Percentiles rank a stretch among this genome's conserved stretches.
These are phyloP conservation scores for Neoitamus cyanurus DNA, from an alignment of 2,888 invertebrate genomes.

Conservation along the genomic window DNA sequence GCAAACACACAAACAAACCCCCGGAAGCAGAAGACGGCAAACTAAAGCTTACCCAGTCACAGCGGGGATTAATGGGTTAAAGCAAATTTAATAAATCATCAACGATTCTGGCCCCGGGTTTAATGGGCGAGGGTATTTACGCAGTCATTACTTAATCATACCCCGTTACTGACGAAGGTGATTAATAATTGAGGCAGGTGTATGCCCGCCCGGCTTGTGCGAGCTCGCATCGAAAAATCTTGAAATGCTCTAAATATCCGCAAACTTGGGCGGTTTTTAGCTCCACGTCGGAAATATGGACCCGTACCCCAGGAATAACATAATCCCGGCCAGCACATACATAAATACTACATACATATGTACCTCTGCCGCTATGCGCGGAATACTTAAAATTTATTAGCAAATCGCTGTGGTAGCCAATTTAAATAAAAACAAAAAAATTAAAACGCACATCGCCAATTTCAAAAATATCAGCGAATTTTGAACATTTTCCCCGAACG, in stretches of 20 bases:
- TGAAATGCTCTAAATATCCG: neutral
- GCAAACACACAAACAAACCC: neutral
- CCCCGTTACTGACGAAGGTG: conserved; percentile 14
- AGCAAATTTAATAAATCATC: conserved; percentile 27
- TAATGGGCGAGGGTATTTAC: conserved; percentile 2
- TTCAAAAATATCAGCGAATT: neutral
- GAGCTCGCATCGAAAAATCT: neutral
- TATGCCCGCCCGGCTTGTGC: neutral
- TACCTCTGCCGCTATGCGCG: neutral
- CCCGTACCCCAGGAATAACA: neutral
- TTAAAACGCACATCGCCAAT: neutral
- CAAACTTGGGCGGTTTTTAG: neutral
- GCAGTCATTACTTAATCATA: conserved; percentile 21
- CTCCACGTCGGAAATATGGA: neutral
- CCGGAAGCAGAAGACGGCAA: neutral
- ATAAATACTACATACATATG: too few relatives aligned
- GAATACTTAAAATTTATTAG: neutral
- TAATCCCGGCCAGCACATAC: neutral
- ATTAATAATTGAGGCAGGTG: conserved; percentile 28
- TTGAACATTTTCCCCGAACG: neutral
- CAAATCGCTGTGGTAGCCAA: neutral
- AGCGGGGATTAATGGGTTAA: conserved; percentile 27
- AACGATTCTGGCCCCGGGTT: neutral
- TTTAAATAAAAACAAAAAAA: neutral
- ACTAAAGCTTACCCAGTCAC: conserved; percentile 11